A percentile compares a stretch with the other conserved stretches of the same genome.
phyloP scores from a whole-genome alignment of 2,888 invertebrate species.

The Germaria angustata region DNA sequence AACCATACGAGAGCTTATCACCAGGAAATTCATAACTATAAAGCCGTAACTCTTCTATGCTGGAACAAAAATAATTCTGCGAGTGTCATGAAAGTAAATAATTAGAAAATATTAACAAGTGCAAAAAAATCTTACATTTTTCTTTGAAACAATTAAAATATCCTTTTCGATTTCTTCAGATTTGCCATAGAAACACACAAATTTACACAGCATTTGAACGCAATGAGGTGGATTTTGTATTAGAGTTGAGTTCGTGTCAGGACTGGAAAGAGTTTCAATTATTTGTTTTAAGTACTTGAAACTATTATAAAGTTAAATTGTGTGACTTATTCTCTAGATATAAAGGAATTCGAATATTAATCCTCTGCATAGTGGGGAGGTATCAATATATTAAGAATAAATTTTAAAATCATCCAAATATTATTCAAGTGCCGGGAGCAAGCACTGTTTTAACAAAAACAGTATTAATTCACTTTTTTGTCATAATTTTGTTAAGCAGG shows the following conservation, averaged over 20 bases:
- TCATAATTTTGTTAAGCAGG: too few species aligned
- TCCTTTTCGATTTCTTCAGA: conserved; percentile 68
- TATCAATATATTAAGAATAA: too few species aligned
- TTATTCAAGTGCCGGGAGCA: too few species aligned
- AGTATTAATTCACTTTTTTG: too few species aligned
- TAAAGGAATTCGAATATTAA: too few species aligned
- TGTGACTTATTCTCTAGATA: too few species aligned
- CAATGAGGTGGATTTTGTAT: conserved; percentile 46
- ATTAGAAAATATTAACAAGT: not conserved
- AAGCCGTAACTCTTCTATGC: conserved; percentile 71
- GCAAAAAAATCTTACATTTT: conserved; percentile 35
- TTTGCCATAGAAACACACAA: conserved; percentile 71
- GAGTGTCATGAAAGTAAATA: not conserved
- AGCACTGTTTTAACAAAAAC: too few species aligned
- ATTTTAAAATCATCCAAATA: too few species aligned
- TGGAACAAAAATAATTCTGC: conserved; percentile 64
- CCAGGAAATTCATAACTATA: conserved; percentile 71
- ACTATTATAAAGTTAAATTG: too few species aligned
- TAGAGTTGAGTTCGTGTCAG: conserved; percentile 37
- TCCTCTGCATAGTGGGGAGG: too few species aligned
- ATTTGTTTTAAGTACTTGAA: too few species aligned
- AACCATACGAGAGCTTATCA: conserved; percentile 68
- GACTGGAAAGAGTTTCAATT: conserved; percentile 24
- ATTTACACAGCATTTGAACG: conserved; percentile 67
- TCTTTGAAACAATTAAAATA: conserved; percentile 58